These are phyloP conservation scores for Andrena trimmerana DNA, from an alignment of 2,888 invertebrate species.

Conservation along the genomic window DNA sequence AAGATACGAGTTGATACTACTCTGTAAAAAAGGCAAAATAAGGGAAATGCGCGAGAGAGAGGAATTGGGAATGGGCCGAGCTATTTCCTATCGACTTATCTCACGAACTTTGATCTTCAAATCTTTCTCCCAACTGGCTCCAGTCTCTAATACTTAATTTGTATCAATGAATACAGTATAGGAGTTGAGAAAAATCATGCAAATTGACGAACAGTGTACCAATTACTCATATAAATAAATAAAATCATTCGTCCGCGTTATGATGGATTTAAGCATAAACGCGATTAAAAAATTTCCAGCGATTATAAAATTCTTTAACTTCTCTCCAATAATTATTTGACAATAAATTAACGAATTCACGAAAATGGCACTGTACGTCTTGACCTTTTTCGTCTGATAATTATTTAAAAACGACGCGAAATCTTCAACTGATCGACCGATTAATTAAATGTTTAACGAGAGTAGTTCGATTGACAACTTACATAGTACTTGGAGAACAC, in stretches of 20 bases:
- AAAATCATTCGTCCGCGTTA: background rate
- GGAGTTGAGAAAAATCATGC: background rate
- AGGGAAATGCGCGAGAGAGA: slow-evolving; percentile 29
- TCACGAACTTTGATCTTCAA: slow-evolving; percentile 78
- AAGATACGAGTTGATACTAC: slow-evolving; percentile 11
- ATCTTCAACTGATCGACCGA: no score
- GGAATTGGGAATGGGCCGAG: slow-evolving; percentile 54
- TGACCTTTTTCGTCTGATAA: no score
- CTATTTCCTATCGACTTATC: slow-evolving; percentile 73
- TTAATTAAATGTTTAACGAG: background rate
- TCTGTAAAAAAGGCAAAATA: background rate
- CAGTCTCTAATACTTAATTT: slow-evolving; percentile 31
- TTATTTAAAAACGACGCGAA: no score
- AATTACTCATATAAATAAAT: slow-evolving; percentile 13
- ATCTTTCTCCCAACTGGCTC: slow-evolving; percentile 63
- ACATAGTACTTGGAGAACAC: slow-evolving; percentile 71
- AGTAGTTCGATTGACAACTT: slow-evolving; percentile 62
- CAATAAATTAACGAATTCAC: background rate
- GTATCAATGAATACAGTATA: slow-evolving; percentile 23
- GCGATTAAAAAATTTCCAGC: background rate
- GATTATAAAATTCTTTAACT: background rate
- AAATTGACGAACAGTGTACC: background rate
- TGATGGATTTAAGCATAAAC: background rate
- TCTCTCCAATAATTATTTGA: background rate
- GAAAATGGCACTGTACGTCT: background rate